Evolutionary conservation across 2,888 invertebrate genomes (phyloP).

Genomic region (Thera britannica): DNA sequence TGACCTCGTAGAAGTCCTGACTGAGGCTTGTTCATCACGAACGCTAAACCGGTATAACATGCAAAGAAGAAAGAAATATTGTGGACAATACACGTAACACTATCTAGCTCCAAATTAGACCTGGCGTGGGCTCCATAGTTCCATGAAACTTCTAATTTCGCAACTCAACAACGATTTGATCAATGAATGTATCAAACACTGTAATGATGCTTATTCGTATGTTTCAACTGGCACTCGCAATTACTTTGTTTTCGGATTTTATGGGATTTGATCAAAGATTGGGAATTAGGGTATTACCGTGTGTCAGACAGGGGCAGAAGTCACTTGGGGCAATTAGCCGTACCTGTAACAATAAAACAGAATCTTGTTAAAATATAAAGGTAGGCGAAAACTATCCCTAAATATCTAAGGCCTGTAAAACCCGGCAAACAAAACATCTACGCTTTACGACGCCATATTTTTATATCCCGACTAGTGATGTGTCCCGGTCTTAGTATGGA

Average conservation of each 20-base stretch:
- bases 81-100: no score
- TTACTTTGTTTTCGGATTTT: slow-evolving; percentile 17
- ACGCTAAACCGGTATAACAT: slow-evolving; percentile 36
- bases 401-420: background rate
- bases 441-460: no score
- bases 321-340: slow-evolving; percentile 11
- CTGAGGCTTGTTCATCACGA: slow-evolving; percentile 39
- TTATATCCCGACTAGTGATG: no score
- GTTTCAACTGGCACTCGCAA: background rate
- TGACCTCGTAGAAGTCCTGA: slow-evolving; percentile 36
- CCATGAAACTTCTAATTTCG: background rate
- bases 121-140: no score
- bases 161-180: slow-evolving; percentile 35
- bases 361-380: slow-evolving; percentile 6
- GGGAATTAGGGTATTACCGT: slow-evolving; percentile 20
- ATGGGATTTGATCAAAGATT: slow-evolving; percentile 13
- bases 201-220: slow-evolving; percentile 40
- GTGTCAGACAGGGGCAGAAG: slow-evolving; percentile 16
- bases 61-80: background rate
- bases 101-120: no score
- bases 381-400: no score
- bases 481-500: no score
- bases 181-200: slow-evolving; percentile 42
- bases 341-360: slow-evolving; percentile 31
- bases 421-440: no score